A percentile compares a stretch with the other conserved stretches of the same genome.
These are phyloP conservation scores for Pyrocoelia pectoralis DNA, from an alignment of 2,888 invertebrate genomes.

Conservation along the genomic window DNA sequence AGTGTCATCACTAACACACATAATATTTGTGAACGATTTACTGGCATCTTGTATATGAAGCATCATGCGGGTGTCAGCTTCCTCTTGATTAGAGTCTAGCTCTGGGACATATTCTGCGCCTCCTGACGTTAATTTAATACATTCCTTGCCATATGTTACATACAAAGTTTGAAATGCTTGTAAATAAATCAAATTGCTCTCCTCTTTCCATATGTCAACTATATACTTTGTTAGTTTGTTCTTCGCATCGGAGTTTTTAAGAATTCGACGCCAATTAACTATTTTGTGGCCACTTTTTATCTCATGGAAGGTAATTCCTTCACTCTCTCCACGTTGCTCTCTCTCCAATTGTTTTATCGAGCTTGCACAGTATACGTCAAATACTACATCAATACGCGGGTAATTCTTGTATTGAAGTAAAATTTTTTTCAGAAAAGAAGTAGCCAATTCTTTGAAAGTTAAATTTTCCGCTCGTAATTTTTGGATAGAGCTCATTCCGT, in stretches of 20 bases:
- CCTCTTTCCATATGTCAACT: background rate
- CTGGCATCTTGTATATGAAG: background rate
- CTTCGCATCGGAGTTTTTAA: background rate
- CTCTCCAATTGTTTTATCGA: background rate
- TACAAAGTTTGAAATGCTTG: background rate
- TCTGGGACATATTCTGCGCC: background rate
- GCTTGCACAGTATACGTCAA: background rate
- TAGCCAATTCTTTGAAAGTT: background rate
- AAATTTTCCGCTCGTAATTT: conserved; percentile 4
- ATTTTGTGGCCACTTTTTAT: conserved; percentile 2
- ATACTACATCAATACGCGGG: background rate
- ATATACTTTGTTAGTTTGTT: conserved; percentile 8
- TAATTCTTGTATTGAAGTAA: no score
- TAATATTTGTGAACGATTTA: background rate
- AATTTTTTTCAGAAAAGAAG: no score
- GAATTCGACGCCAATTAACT: conserved; percentile 3
- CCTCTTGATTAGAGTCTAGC: background rate
- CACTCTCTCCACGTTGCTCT: background rate
- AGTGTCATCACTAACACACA: conserved; percentile 4
- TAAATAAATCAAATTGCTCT: background rate
- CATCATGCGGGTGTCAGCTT: conserved; percentile 2
- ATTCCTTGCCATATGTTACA: background rate
- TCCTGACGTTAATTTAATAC: background rate
- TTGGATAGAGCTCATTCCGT: background rate
- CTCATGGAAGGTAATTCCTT: background rate